Evolutionary conservation across 2,888 invertebrate species (phyloP).

Genomic region (Tyria jacobaeae): DNA sequence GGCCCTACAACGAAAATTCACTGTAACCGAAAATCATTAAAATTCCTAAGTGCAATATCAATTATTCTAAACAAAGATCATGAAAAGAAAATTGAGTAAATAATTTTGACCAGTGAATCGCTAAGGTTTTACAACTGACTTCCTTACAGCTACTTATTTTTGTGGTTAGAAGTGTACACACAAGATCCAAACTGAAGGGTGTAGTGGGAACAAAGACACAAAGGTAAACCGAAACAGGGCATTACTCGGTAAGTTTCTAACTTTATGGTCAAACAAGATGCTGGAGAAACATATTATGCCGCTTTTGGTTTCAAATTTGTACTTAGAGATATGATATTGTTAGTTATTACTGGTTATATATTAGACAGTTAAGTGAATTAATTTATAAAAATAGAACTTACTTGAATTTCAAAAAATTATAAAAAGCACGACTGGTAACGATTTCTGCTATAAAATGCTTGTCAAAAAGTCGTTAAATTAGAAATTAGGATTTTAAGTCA

Average conservation of each 20-base stretch:
- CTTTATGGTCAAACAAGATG: conserved; percentile 35
- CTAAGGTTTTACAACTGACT: conserved; percentile 38
- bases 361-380: not conserved
- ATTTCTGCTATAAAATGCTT: not conserved
- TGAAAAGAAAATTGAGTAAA: conserved; percentile 25
- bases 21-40: not conserved
- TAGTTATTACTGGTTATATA: not conserved
- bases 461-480: not conserved
- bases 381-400: too few species aligned
- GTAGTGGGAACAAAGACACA: conserved; percentile 33
- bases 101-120: conserved; percentile 28
- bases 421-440: not conserved
- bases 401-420: too few species aligned
- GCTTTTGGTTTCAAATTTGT: conserved; percentile 15
- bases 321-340: conserved; percentile 3
- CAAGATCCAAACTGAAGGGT: conserved; percentile 30
- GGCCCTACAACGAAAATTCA: not conserved
- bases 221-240: conserved; percentile 42
- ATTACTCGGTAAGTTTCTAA: conserved; percentile 32
- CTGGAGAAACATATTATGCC: not conserved
- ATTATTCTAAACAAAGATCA: conserved; percentile 11
- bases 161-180: conserved; percentile 33
- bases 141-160: conserved; percentile 29
- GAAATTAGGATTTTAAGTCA: conserved; percentile 1
- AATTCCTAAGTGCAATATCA: not conserved